Evolutionary conservation across 1,140 invertebrate genomes (phyloP).

Genomic region (Macrostomum lignano): DNA sequence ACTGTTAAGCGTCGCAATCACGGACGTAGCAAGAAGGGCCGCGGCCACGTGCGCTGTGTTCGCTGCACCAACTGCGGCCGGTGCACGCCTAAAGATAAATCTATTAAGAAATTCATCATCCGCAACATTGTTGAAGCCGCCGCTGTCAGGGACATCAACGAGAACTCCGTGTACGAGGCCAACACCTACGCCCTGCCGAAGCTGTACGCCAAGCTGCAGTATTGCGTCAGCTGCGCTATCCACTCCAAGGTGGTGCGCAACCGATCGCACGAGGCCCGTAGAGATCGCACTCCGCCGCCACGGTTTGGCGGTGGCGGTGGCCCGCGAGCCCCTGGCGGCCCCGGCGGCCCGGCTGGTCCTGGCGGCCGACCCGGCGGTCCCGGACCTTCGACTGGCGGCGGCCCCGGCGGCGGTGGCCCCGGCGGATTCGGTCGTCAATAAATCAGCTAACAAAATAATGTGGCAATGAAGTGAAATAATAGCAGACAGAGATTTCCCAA

Average conservation of each 20-base stretch:
- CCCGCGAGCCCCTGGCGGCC: too few species aligned
- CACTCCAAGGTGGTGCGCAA: constrained; percentile 98
- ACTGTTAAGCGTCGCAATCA: constrained; percentile 87
- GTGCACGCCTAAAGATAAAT: constrained; percentile 95
- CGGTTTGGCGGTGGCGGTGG: too few species aligned
- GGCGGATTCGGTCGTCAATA: too few species aligned
- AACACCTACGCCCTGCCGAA: constrained; percentile 62
- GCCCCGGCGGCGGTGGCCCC: too few species aligned
- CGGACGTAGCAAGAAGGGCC: constrained; percentile 87
- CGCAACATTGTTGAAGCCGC: constrained; percentile 97
- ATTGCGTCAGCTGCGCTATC: constrained; percentile 96
- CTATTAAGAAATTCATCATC: constrained; percentile 98
- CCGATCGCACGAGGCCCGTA: constrained; percentile 71
- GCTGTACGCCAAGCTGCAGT: constrained; percentile 89
- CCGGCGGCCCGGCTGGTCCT: too few species aligned
- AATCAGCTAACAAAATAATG: too few species aligned
- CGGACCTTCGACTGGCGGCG: too few species aligned
- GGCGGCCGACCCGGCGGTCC: too few species aligned
- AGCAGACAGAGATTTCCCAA: too few species aligned
- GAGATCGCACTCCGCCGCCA: constrained; percentile 78
- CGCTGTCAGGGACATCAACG: constrained; percentile 87
- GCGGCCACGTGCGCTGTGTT: constrained; percentile 85
- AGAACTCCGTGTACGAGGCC: constrained; percentile 53
- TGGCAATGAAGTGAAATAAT: too few species aligned
- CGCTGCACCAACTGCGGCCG: constrained; percentile 94